Evolutionary conservation across 23 tunicate genomes (phyloP).

Genomic region (Corella eumyota): DNA sequence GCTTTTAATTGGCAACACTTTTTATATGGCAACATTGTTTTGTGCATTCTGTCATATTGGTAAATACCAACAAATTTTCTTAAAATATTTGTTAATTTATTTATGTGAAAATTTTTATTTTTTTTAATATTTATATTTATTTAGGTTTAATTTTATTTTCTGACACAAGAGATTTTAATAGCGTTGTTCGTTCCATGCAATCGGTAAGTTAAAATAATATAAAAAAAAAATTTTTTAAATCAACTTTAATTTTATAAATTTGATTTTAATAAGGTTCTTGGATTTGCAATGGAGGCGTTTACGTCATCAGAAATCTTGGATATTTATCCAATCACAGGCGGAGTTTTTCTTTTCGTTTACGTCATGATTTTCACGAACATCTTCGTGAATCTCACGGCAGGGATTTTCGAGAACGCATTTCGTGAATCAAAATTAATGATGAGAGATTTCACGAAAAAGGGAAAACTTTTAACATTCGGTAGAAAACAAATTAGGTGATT

Average conservation of each 20-base stretch:
- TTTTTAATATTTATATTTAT: not conserved
- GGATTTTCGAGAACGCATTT: conserved; percentile 43
- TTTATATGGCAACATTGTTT: conserved; percentile 19
- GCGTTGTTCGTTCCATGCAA: conserved; percentile 28
- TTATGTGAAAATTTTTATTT: not conserved
- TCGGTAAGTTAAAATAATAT: conserved; percentile 17
- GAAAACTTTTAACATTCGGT: conserved; percentile 23
- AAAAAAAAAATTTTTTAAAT: not conserved
- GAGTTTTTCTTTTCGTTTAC: conserved; percentile 29
- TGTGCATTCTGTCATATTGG: conserved; percentile 62
- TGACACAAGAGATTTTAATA: conserved; percentile 43
- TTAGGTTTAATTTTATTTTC: conserved; percentile 42
- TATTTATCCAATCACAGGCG: conserved; percentile 28
- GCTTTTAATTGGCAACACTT: conserved; percentile 27
- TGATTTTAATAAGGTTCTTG: conserved; percentile 31
- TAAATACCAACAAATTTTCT: conserved; percentile 1
- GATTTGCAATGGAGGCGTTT: conserved; percentile 61
- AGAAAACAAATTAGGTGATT: conserved; percentile 50
- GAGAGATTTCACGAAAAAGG: conserved; percentile 15
- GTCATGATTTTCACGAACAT: conserved; percentile 24
- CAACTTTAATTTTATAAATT: not conserved
- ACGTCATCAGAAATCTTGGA: conserved; percentile 33
- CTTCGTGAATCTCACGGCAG: conserved; percentile 54
- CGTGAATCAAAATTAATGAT: conserved; percentile 49
- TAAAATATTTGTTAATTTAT: not conserved